Base-by-base conservation (phyloP, 37 sponge, comb jelly and placozoan species). In the Oscarella lobularis region DNA sequence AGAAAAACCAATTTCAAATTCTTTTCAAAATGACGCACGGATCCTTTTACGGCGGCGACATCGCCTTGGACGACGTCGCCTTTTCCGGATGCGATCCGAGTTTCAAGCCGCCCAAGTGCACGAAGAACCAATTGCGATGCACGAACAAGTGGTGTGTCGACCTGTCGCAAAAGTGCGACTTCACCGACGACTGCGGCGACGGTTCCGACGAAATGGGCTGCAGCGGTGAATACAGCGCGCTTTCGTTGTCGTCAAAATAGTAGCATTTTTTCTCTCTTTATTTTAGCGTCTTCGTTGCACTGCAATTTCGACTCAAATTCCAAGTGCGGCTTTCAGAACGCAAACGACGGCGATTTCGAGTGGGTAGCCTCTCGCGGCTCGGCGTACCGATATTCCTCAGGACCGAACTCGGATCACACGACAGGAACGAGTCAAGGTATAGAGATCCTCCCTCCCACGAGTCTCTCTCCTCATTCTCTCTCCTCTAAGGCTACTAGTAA, bases 371-470 rank as follows among this genome's bases (percentile, higher is more conserved):
- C 41, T 36, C 14, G 14, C 3, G 79, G 79, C 2, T 60, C 60
- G 1, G 71, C 79, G 9, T 72, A 5, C 1, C 71, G 72, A 2
- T 78, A 60, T 67, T 71, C 72, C 14, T 72, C 79, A 2, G 79
- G 79, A 14, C 79, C 79, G 35, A 38, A 36, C 14, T 67, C 66
- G 40, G 79, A 78, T 48, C 79, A 78, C 73, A 78, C 79, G 60
- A 48, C 60, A 20, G 60, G 60, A 27, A 48, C 60, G n/a, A n/a
- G n/a, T n/a, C n/a, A n/a, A n/a, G n/a, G n/a, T n/a, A n/a, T n/a
- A n/a, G n/a, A n/a, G n/a, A n/a, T n/a, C n/a, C n/a, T n/a, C n/a
- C n/a, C n/a, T n/a, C n/a, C n/a, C n/a, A n/a, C n/a, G n/a, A n/a
- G n/a, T n/a, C n/a, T n/a, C n/a, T n/a, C n/a, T n/a, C n/a, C n/a